Evolutionary conservation across 2,113 vertebrate species (phyloP).

Genomic region (Thalassoma bifasciatum): DNA sequence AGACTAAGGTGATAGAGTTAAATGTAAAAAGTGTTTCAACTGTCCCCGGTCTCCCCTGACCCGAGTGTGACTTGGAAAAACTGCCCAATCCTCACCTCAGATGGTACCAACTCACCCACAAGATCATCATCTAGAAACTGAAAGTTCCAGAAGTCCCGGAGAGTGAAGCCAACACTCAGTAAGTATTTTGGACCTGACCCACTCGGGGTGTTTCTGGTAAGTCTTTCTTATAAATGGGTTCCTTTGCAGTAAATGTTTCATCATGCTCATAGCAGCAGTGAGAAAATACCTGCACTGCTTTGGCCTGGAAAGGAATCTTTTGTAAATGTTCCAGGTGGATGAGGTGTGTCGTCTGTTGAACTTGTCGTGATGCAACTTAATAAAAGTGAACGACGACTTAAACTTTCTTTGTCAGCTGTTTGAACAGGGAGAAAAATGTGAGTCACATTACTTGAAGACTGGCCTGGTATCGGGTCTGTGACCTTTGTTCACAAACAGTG

Average conservation of each 20-base stretch:
- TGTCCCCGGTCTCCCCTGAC: too few species aligned
- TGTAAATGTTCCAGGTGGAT: background rate
- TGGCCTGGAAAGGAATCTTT: background rate
- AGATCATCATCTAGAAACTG: background rate
- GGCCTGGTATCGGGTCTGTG: background rate
- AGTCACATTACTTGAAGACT: background rate
- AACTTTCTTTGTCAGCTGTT: too few species aligned
- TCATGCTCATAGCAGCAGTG: too few species aligned
- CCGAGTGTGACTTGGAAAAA: background rate
- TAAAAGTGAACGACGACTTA: too few species aligned
- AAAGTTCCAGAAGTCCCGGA: background rate
- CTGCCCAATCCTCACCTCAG: background rate
- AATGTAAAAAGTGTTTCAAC: too few species aligned
- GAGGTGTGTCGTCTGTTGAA: background rate
- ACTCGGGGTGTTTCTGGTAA: background rate
- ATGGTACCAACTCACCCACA: conserved; percentile 1
- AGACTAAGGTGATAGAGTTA: too few species aligned
- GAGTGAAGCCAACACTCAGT: background rate
- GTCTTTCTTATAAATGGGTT: background rate
- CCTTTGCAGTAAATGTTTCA: background rate
- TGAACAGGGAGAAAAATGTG: background rate
- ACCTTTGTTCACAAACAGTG: background rate
- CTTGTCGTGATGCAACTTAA: background rate
- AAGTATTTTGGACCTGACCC: background rate
- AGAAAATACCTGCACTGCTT: background rate